Conservation (phyloP, 1,140 invertebrate species). For the Parasteatoda tepidariorum region DNA sequence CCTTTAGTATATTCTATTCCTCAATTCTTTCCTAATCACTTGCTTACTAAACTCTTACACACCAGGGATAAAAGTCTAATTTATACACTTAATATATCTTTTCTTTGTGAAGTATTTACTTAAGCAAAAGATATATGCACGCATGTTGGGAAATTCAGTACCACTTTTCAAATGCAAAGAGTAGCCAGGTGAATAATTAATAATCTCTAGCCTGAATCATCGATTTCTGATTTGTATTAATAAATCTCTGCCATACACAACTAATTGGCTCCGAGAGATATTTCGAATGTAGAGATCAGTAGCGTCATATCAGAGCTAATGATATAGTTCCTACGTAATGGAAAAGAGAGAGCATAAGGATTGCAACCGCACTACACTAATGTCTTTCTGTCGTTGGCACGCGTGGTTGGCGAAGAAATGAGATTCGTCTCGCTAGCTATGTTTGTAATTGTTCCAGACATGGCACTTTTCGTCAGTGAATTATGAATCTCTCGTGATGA, state of each 20-base stretch:
- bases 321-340: constrained; percentile 20
- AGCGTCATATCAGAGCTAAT: constrained; percentile 20
- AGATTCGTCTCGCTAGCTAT: background rate
- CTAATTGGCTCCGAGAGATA: constrained; percentile 49
- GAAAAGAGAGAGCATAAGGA: constrained; percentile 41
- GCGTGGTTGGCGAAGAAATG: background rate
- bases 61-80: no score
- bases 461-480: background rate
- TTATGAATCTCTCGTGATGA: background rate
- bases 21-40: no score
- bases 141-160: background rate
- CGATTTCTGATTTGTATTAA: constrained; percentile 29
- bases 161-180: background rate
- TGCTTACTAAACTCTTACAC: no score
- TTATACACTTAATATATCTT: no score
- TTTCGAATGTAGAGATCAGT: background rate
- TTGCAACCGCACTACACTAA: constrained; percentile 22
- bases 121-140: no score
- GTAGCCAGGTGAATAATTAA: constrained; percentile 20
- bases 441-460: background rate
- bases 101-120: no score
- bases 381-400: constrained; percentile 35
- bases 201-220: constrained; percentile 22
- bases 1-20: no score
- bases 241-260: constrained; percentile 53